Conservation (phyloP, 37 sponge, comb jelly and placozoan genomes). For the Axinella damicornis region DNA sequence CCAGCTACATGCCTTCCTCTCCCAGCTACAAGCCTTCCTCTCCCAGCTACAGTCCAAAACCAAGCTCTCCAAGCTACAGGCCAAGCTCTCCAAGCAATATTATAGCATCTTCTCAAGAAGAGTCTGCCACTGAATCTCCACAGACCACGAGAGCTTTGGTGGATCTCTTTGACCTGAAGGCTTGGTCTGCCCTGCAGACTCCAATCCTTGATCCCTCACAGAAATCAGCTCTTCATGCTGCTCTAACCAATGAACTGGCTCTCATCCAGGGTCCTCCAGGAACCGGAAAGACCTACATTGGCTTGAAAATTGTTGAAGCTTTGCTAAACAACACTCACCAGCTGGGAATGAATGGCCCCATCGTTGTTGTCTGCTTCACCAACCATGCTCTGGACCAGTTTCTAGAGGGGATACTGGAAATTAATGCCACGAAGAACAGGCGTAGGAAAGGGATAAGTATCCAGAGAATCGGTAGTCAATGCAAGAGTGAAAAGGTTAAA, state of each 20-base stretch:
- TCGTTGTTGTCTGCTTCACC: slow-evolving; percentile 75
- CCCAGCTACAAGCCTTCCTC: too few species aligned
- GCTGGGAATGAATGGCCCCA: slow-evolving; percentile 54
- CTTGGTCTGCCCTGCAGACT: not conserved
- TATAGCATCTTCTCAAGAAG: too few species aligned
- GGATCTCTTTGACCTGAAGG: not conserved
- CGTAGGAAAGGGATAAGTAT: slow-evolving; percentile 14
- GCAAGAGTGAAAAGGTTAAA: slow-evolving; percentile 51
- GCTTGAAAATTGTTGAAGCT: slow-evolving; percentile 58
- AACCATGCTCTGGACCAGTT: slow-evolving; percentile 88
- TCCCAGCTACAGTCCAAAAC: too few species aligned
- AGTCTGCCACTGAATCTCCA: too few species aligned
- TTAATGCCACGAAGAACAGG: not conserved
- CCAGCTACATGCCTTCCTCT: too few species aligned
- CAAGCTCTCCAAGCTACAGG: not conserved
- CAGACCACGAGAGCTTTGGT: too few species aligned
- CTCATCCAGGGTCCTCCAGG: slow-evolving; percentile 88
- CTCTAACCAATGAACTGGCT: slow-evolving; percentile 59
- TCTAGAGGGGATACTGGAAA: slow-evolving; percentile 36
- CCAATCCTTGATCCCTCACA: slow-evolving; percentile 53
- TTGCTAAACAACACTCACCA: slow-evolving; percentile 31
- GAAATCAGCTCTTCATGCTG: slow-evolving; percentile 36
- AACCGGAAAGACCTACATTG: slow-evolving; percentile 84
- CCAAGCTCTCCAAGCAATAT: too few species aligned
- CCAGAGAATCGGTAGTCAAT: slow-evolving; percentile 67